Evolutionary conservation across 2,888 invertebrate genomes (phyloP).

Genomic region (Seira sanloemensis): DNA sequence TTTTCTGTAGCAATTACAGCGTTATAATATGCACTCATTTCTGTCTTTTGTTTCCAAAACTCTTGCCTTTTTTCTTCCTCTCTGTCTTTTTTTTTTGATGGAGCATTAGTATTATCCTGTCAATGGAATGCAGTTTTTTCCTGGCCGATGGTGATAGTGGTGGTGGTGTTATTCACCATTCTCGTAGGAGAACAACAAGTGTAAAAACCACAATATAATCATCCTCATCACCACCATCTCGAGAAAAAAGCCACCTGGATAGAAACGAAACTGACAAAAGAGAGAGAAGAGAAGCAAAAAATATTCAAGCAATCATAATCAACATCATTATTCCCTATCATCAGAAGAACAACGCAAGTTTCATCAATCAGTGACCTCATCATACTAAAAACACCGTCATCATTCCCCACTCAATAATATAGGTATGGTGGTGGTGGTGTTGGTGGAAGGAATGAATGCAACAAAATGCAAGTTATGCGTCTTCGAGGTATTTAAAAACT

Average conservation of each 20-base stretch:
- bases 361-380: conserved; percentile 19
- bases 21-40: conserved; percentile 1
- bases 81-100: too few species aligned
- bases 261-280: neutral
- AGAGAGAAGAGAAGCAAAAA: neutral
- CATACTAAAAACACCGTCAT: conserved; percentile 9
- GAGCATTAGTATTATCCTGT: conserved; percentile 25
- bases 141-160: neutral
- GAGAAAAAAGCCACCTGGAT: conserved; percentile 7
- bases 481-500: too few species aligned
- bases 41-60: neutral
- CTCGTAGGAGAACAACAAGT: conserved; percentile 15
- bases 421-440: too few species aligned
- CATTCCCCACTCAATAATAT: too few species aligned
- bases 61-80: too few species aligned
- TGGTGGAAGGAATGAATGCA: too few species aligned
- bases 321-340: neutral
- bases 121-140: conserved; percentile 48
- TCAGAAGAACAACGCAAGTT: neutral
- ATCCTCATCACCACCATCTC: conserved; percentile 20
- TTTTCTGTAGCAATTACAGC: neutral
- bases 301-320: conserved; percentile 1
- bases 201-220: conserved; percentile 42
- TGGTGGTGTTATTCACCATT: too few species aligned
- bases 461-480: too few species aligned